A percentile compares a stretch with the other conserved stretches of the same genome.
phyloP scores from a whole-genome alignment of 2,888 invertebrate genomes.

The Apodemia mormo region DNA sequence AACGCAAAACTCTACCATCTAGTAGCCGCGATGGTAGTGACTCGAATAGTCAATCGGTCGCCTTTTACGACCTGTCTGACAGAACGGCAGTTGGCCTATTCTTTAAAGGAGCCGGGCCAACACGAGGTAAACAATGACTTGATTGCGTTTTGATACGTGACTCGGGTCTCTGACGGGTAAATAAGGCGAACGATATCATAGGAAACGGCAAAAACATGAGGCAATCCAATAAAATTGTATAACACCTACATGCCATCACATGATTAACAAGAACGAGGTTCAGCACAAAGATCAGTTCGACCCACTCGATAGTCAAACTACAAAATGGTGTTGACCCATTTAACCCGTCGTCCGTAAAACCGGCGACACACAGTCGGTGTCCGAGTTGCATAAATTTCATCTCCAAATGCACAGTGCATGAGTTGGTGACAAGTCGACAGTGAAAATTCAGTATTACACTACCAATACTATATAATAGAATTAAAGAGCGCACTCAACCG shows the following conservation, averaged over 20 bases:
- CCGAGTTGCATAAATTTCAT: constrained; percentile 34
- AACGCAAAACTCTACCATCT: no score
- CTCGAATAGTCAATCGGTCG: no score
- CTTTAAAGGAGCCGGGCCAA: no score
- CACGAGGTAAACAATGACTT: no score
- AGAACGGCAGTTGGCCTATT: no score
- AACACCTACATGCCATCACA: background rate
- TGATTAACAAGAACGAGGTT: background rate
- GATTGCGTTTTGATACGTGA: no score
- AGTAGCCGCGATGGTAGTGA: no score
- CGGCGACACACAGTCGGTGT: constrained; percentile 33
- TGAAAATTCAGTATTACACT: constrained; percentile 21
- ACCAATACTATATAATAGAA: background rate
- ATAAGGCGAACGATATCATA: no score
- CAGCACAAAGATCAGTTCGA: background rate
- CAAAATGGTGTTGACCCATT: constrained; percentile 35
- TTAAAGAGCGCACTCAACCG: background rate
- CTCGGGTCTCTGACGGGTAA: no score
- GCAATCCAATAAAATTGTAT: background rate
- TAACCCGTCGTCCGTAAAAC: constrained; percentile 30
- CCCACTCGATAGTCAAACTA: constrained; percentile 29
- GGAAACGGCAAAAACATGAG: no score
- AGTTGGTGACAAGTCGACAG: constrained; percentile 27
- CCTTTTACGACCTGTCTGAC: no score
- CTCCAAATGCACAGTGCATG: constrained; percentile 30